A percentile compares a stretch with the other conserved stretches of the same genome.
phyloP scores from a whole-genome alignment of 2,888 invertebrate species.

The Chamaedrilus cognettii region DNA sequence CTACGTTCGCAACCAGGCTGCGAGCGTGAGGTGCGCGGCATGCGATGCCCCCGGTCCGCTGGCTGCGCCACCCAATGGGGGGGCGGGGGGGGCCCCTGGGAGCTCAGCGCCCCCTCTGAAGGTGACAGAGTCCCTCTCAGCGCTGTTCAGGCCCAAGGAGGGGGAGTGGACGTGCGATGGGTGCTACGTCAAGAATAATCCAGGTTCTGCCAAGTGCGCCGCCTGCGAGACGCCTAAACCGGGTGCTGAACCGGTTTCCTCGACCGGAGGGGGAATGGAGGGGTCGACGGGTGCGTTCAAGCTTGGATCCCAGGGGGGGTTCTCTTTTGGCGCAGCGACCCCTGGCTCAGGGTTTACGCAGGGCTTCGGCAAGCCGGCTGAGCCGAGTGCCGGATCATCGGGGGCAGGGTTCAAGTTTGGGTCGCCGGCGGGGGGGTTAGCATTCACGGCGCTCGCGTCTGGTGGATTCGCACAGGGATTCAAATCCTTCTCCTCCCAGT shows the following conservation, averaged over 20 bases:
- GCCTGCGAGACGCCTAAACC: slow-evolving; percentile 53
- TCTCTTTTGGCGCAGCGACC: slow-evolving; percentile 21
- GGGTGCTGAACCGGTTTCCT: slow-evolving; percentile 36
- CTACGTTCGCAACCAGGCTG: slow-evolving; percentile 65
- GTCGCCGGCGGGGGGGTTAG: slow-evolving; percentile 1
- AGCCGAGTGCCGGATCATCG: background rate
- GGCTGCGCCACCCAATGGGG: slow-evolving; percentile 10
- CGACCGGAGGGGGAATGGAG: background rate
- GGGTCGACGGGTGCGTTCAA: slow-evolving; percentile 4
- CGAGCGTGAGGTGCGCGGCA: slow-evolving; percentile 46
- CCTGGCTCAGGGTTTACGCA: background rate
- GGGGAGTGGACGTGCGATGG: slow-evolving; percentile 71
- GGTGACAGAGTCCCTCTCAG: slow-evolving; percentile 49
- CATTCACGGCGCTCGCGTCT: background rate
- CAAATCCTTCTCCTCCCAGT: background rate
- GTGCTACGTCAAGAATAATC: slow-evolving; percentile 68
- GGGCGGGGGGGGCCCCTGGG: background rate
- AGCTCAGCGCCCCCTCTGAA: slow-evolving; percentile 41
- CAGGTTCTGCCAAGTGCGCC: slow-evolving; percentile 43
- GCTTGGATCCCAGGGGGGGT: slow-evolving; percentile 22
- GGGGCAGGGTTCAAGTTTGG: background rate
- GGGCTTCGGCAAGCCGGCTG: background rate
- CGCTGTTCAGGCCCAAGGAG: slow-evolving; percentile 63
- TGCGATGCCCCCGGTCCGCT: slow-evolving; percentile 52
- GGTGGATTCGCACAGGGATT: background rate